These are phyloP conservation scores for Miltochrista miniata DNA, from an alignment of 2,888 invertebrate species.

Conservation along the genomic window DNA sequence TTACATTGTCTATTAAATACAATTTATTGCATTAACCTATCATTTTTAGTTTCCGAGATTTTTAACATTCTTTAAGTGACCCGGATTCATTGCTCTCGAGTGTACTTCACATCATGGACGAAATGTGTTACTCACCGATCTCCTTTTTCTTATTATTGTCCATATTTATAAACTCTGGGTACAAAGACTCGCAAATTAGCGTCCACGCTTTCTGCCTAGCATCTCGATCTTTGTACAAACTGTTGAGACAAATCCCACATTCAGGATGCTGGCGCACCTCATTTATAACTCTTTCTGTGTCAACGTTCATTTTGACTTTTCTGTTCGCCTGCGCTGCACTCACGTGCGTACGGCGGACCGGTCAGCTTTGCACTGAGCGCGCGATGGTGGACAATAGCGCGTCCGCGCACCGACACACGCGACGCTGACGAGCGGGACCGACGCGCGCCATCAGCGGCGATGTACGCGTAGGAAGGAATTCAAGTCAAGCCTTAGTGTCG, in stretches of 20 bases:
- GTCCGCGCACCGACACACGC: background rate
- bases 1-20: no score
- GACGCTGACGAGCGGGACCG: background rate
- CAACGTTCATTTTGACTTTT: no score
- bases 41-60: no score
- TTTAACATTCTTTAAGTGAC: no score
- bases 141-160: background rate
- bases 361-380: background rate
- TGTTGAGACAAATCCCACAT: no score
- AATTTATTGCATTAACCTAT: no score
- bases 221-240: no score
- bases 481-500: background rate
- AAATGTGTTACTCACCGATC: background rate
- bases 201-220: background rate
- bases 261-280: no score
- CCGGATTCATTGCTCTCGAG: no score
- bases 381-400: background rate
- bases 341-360: slow-evolving; percentile 21
- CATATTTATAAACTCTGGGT: background rate
- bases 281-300: no score
- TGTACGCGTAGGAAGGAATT: background rate
- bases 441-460: background rate
- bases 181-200: background rate
- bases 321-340: slow-evolving; percentile 19
- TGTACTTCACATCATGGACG: no score